Evolutionary conservation across 1,140 invertebrate species (phyloP).

Genomic region (Theocolax elegans): DNA sequence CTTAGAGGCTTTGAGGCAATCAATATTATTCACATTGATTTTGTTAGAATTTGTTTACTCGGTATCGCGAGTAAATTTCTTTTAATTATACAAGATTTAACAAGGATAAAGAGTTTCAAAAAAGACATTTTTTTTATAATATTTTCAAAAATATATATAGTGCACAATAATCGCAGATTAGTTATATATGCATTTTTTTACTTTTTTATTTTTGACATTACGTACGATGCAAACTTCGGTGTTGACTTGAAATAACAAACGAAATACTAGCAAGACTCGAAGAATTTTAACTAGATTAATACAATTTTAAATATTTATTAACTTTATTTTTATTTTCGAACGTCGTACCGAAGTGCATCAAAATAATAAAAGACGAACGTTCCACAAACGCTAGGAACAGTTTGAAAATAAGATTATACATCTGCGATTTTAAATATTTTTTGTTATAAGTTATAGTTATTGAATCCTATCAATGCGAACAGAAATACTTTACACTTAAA

Average conservation of each 20-base stretch:
- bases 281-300: not conserved
- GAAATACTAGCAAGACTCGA: constrained; percentile 10
- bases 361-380: constrained; percentile 10
- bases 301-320: constrained; percentile 1
- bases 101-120: constrained; percentile 51
- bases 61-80: constrained; percentile 14
- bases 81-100: constrained; percentile 47
- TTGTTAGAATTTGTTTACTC: constrained; percentile 17
- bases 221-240: constrained; percentile 14
- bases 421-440: constrained; percentile 33
- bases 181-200: too few relatives aligned
- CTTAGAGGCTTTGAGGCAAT: constrained; percentile 31
- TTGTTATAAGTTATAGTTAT: too few relatives aligned
- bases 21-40: constrained; percentile 33
- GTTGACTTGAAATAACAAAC: constrained; percentile 6
- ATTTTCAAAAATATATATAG: constrained; percentile 41
- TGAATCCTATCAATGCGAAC: too few relatives aligned
- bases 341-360: not conserved
- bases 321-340: constrained; percentile 1
- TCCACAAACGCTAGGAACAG: not conserved
- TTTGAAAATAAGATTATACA: constrained; percentile 16
- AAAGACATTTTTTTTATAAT: constrained; percentile 45
- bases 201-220: constrained; percentile 9
- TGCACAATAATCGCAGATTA: constrained; percentile 22
- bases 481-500: not conserved